Evolutionary conservation across 2,797 vertebrate species (phyloP), one percentile per base, ranked within the genome.

Genomic region (Erpetoichthys calabaricus): DNA sequence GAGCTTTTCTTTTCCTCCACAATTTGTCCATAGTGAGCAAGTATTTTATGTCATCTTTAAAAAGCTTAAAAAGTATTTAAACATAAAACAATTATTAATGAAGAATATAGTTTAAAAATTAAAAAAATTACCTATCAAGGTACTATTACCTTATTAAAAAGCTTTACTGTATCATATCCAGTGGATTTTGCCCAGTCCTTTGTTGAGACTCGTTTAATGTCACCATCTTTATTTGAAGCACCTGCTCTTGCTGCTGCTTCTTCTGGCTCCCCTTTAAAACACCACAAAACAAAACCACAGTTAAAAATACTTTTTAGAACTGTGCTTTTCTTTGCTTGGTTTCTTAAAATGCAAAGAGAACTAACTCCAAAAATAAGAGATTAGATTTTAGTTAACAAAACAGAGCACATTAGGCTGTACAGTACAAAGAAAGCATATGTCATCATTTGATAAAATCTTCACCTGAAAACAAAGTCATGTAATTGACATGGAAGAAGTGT

Each of bases 21-120:
- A 99, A 80, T 66, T 98, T 98, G 78, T 99, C 96, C 96, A 99
- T 99, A 2, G 91, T 96, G 71, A 99, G 77, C 55, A 99, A 72
- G 56, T 99, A 99, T 70, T 88, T 87, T 71, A 99, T 93, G 72
- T 99, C 96, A 64, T 98, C 96, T 82, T 96, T 97, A 71, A 98
- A 99, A 69, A 99, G 91, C 96, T 98, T 57, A 3, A 7, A 68
- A 25, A 25, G 25, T 25, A 25, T 25, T 25, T 25, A 25, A 25
- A 25, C 25, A 25, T 25, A 25, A 25, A 72, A 65, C 5, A 55
- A 58, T 25, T n/a, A n/a, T n/a, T 44, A 5, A 49, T 7, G 7
- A n/a, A 6, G n/a, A 4, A 49, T 49, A 49, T 49, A 49, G n/a
- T 7, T 49, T 47, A 25, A 2, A n/a, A 5, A 42, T 47, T 62